Percentiles rank a stretch among this genome's conserved stretches.
These are phyloP conservation scores for Tholera decimalis DNA, from an alignment of 2,888 invertebrate genomes.

Conservation along the genomic window DNA sequence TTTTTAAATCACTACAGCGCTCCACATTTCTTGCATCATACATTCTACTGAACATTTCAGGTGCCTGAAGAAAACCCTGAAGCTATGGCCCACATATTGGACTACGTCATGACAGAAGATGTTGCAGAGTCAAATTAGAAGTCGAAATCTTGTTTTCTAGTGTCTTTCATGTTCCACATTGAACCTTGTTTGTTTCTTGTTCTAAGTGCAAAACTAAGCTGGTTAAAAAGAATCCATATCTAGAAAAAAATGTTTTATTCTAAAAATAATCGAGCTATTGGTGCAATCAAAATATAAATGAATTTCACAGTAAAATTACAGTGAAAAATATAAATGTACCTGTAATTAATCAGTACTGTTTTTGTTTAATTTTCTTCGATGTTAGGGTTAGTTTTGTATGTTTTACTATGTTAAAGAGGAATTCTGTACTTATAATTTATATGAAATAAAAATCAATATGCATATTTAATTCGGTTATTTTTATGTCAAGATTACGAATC, in stretches of 20 bases:
- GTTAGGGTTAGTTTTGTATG: neutral
- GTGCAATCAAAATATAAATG: no score
- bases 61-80: constrained; percentile 87
- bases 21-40: neutral
- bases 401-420: constrained; percentile 5
- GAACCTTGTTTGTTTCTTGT: no score
- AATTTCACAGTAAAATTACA: no score
- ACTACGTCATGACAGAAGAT: constrained; percentile 73
- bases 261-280: no score
- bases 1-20: neutral
- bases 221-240: no score
- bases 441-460: constrained; percentile 47
- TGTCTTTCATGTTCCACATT: no score
- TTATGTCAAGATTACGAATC: constrained; percentile 64
- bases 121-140: constrained; percentile 11
- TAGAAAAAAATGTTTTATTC: no score
- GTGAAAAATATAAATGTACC: no score
- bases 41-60: constrained; percentile 66
- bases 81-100: constrained; percentile 86
- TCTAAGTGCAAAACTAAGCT: no score
- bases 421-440: constrained; percentile 39
- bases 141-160: neutral
- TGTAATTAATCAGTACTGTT: neutral
- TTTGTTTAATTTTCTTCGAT: neutral
- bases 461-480: constrained; percentile 54